Conservation (phyloP, 2,113 vertebrate genomes). For the Caranx melampygus region DNA sequence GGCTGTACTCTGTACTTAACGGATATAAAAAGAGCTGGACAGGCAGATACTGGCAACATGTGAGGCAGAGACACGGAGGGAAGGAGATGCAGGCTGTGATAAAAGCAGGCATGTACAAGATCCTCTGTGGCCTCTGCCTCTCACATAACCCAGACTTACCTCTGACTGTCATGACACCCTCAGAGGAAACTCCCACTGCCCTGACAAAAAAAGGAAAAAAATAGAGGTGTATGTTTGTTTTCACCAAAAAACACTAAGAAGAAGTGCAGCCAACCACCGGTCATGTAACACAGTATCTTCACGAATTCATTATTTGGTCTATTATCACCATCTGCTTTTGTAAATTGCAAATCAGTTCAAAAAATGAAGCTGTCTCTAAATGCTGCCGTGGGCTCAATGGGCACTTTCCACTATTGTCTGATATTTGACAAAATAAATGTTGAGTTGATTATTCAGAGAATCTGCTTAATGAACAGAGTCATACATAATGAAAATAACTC, state of each 20-base stretch:
- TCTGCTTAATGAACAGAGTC: not conserved
- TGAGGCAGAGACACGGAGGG: constrained; percentile 42
- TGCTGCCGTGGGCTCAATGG: not conserved
- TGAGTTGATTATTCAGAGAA: not conserved
- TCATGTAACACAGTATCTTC: not conserved
- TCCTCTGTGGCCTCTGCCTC: constrained; percentile 61
- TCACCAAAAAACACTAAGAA: not conserved
- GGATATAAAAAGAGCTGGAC: constrained; percentile 30
- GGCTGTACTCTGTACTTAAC: constrained; percentile 14
- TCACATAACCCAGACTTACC: constrained; percentile 53
- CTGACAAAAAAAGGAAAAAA: not conserved
- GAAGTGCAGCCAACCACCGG: not conserved
- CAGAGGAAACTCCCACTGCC: constrained; percentile 2
- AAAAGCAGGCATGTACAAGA: constrained; percentile 66
- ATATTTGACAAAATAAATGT: not conserved
- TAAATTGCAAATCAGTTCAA: not conserved
- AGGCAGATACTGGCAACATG: constrained; percentile 52
- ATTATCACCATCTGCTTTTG: not conserved
- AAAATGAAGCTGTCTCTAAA: not conserved
- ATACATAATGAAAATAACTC: not conserved
- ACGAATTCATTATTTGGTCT: no score
- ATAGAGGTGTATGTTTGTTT: not conserved
- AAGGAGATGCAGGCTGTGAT: constrained; percentile 61
- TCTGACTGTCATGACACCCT: constrained; percentile 24
- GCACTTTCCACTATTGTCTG: not conserved